Conservation (phyloP, 1,140 invertebrate species). For the Arctopsyche grandis region DNA sequence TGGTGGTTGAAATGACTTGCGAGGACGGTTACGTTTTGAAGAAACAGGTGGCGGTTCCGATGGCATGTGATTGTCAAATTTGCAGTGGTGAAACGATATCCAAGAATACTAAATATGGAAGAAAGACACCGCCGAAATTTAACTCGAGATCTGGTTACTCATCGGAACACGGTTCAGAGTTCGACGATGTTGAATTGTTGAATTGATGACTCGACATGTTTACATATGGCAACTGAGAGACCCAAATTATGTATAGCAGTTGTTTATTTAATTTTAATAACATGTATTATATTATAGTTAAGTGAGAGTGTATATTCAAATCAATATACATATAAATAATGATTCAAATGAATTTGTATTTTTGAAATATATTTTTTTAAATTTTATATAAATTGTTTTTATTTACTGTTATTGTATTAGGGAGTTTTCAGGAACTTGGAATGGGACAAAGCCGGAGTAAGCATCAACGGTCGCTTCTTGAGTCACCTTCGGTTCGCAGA, state of each 20-base stretch:
- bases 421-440: too few relatives aligned
- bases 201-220: neutral
- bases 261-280: too few relatives aligned
- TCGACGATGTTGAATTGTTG: slow-evolving; percentile 47
- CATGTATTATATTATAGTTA: neutral
- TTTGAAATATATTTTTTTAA: too few relatives aligned
- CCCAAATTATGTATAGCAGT: too few relatives aligned
- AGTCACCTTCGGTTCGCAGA: too few relatives aligned
- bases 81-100: slow-evolving; percentile 58
- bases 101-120: slow-evolving; percentile 36
- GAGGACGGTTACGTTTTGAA: slow-evolving; percentile 64
- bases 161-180: slow-evolving; percentile 31
- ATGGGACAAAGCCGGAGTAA: too few relatives aligned
- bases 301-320: too few relatives aligned
- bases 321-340: too few relatives aligned
- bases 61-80: slow-evolving; percentile 65
- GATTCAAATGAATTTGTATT: too few relatives aligned
- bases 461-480: too few relatives aligned
- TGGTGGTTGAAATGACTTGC: slow-evolving; percentile 66
- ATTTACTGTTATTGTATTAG: too few relatives aligned
- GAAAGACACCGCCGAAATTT: slow-evolving; percentile 35
- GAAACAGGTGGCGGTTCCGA: slow-evolving; percentile 66
- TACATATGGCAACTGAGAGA: neutral
- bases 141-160: slow-evolving; percentile 28
- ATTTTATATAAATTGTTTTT: too few relatives aligned